Percentiles rank a stretch among this genome's conserved stretches.
Evolutionary conservation across 2,888 invertebrate genomes (phyloP).

Genomic region (Chloromyia formosa): DNA sequence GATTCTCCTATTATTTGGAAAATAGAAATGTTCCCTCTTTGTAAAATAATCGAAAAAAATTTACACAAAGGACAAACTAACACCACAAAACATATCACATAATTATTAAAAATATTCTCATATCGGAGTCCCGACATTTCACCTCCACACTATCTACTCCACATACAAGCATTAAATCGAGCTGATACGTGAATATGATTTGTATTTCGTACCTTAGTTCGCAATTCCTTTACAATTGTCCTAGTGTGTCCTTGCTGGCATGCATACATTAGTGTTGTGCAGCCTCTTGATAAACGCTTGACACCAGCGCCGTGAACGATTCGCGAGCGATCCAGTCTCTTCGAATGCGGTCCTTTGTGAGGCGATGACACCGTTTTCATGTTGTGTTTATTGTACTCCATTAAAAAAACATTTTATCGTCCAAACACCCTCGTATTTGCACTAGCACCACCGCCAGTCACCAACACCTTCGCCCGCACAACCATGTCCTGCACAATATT

Average conservation of each 20-base stretch:
- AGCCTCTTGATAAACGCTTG: constrained; percentile 70
- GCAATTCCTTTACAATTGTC: constrained; percentile 77
- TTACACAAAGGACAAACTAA: no score
- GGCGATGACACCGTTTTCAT: constrained; percentile 43
- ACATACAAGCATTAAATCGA: background rate
- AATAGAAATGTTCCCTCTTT: no score
- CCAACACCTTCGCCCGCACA: no score
- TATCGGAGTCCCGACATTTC: background rate
- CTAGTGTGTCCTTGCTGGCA: constrained; percentile 87
- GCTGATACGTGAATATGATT: background rate
- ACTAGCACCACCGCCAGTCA: background rate
- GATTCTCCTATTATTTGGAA: no score
- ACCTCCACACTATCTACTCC: background rate
- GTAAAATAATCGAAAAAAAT: no score
- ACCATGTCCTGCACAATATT: no score
- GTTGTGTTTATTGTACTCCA: constrained; percentile 49
- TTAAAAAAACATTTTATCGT: constrained; percentile 39
- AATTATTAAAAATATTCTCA: no score
- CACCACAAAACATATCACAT: no score
- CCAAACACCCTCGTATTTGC: constrained; percentile 36
- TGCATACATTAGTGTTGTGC: constrained; percentile 89
- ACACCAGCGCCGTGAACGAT: background rate
- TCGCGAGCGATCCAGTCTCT: constrained; percentile 25
- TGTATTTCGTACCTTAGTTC: constrained; percentile 72
- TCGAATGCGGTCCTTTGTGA: constrained; percentile 42